Percentiles rank a stretch among this genome's conserved stretches.
Conservation (phyloP, 2,797 vertebrate genomes). For the Pseudomugil gertrudae region DNA sequence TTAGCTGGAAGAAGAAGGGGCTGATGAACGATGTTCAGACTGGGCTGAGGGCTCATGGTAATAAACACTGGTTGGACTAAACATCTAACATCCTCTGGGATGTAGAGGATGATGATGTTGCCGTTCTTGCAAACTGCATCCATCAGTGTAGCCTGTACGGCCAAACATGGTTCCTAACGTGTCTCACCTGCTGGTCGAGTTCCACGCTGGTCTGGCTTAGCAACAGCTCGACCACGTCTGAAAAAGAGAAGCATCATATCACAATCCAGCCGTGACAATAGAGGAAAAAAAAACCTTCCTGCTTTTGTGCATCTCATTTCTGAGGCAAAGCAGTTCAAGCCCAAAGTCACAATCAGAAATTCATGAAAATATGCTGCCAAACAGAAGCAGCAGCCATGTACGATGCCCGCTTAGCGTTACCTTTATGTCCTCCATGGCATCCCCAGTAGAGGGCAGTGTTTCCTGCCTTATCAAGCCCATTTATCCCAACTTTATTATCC, state of each 20-base stretch:
- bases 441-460: slow-evolving; percentile 97
- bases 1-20: too few relatives aligned
- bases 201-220: slow-evolving; percentile 90
- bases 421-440: slow-evolving; percentile 96
- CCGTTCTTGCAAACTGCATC: background rate
- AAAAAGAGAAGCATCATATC: slow-evolving; percentile 7
- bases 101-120: background rate
- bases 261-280: slow-evolving; percentile 22
- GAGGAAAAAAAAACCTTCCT: slow-evolving; percentile 19
- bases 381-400: background rate
- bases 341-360: background rate
- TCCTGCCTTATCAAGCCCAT: slow-evolving; percentile 96
- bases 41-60: background rate
- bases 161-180: background rate
- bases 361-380: background rate
- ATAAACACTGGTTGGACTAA: background rate
- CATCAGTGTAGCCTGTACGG: background rate
- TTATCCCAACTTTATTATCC: slow-evolving; percentile 95
- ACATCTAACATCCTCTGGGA: background rate
- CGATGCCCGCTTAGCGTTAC: slow-evolving; percentile 60
- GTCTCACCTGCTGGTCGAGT: slow-evolving; percentile 94
- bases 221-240: slow-evolving; percentile 95
- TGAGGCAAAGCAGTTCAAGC: background rate
- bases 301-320: slow-evolving; percentile 17
- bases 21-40: background rate